Evolutionary conservation across 2,888 invertebrate genomes (phyloP).

Genomic region (Nomada fabriciana): DNA sequence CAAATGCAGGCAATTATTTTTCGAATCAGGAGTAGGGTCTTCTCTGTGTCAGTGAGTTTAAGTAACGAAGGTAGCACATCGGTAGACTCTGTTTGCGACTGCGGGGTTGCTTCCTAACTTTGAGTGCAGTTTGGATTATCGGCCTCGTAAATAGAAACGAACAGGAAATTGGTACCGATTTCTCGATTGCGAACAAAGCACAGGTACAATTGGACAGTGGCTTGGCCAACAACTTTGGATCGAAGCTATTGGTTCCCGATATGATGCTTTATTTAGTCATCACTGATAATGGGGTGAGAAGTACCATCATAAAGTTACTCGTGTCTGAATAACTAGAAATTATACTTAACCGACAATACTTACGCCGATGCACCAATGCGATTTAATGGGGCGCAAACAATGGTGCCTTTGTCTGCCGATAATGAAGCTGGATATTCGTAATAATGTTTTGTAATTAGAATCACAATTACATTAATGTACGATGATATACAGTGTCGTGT

Average conservation of each 20-base stretch:
- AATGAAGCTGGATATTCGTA: too few relatives aligned
- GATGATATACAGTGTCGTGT: too few relatives aligned
- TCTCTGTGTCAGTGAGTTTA: slow-evolving; percentile 39
- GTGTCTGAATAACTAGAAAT: not conserved
- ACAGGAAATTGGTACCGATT: slow-evolving; percentile 34
- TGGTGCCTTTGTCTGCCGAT: too few relatives aligned
- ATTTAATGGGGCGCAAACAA: too few relatives aligned
- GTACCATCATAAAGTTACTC: not conserved
- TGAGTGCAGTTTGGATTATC: slow-evolving; percentile 40
- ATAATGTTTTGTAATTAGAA: too few relatives aligned
- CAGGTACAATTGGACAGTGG: slow-evolving; percentile 33
- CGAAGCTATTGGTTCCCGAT: not conserved
- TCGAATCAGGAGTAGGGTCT: slow-evolving; percentile 46
- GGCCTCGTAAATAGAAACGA: slow-evolving; percentile 47
- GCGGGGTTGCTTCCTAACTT: slow-evolving; percentile 38
- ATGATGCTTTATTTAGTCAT: slow-evolving; percentile 11
- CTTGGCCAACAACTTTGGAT: not conserved
- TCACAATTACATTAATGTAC: too few relatives aligned
- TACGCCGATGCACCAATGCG: too few relatives aligned
- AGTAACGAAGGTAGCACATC: slow-evolving; percentile 49
- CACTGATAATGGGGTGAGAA: not conserved
- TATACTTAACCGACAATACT: too few relatives aligned
- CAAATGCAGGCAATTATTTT: slow-evolving; percentile 17
- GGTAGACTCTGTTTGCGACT: slow-evolving; percentile 22
- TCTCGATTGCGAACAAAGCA: slow-evolving; percentile 20